Conservation (phyloP, 2,888 invertebrate genomes). For the Napeogenes sylphis region DNA sequence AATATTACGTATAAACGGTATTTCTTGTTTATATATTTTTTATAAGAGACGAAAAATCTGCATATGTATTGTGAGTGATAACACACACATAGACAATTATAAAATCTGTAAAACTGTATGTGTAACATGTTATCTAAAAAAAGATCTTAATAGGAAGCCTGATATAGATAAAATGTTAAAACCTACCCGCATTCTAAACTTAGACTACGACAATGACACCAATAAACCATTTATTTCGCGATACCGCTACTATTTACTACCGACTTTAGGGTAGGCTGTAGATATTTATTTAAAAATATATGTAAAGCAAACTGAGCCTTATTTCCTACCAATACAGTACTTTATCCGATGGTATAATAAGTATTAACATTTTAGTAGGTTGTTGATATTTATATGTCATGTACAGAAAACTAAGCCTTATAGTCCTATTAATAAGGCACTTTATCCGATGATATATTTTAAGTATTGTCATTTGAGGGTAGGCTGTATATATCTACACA, state of each 20-base stretch:
- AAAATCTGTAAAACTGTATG: too few species aligned
- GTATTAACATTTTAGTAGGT: neutral
- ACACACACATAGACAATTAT: too few species aligned
- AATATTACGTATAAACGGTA: too few species aligned
- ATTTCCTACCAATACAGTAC: neutral
- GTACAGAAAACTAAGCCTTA: neutral
- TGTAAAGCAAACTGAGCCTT: neutral
- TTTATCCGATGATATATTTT: neutral
- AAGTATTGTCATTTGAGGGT: neutral
- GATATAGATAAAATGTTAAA: neutral
- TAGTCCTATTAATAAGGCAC: neutral
- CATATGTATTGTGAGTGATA: too few species aligned
- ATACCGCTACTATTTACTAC: neutral
- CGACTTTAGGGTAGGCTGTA: neutral
- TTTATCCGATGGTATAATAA: neutral
- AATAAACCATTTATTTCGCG: neutral
- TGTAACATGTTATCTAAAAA: neutral
- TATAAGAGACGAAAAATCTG: too few species aligned
- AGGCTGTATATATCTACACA: neutral
- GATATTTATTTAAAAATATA: neutral
- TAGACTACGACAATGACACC: constrained; percentile 40
- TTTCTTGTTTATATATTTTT: too few species aligned
- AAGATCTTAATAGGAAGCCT: neutral
- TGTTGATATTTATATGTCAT: too few species aligned
- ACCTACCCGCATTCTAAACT: constrained; percentile 38